Evolutionary conservation across 2,888 invertebrate species (phyloP).

Genomic region (Phorcus lineatus): DNA sequence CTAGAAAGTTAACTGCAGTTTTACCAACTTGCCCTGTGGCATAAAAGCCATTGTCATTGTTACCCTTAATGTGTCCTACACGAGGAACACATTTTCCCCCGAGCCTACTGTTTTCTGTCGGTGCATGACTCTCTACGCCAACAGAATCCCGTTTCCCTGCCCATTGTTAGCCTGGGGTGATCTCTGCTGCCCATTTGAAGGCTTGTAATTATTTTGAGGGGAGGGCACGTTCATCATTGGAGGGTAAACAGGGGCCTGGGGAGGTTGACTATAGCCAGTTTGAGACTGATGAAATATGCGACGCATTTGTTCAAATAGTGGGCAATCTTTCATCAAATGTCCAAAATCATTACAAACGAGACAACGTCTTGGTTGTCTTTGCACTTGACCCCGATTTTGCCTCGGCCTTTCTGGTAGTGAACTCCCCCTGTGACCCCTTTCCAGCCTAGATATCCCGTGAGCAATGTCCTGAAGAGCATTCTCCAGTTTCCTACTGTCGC

Average conservation of each 20-base stretch:
- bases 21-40: neutral
- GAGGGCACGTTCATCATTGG: neutral
- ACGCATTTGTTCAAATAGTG: neutral
- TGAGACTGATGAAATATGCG: neutral
- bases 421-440: neutral
- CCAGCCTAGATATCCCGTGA: neutral
- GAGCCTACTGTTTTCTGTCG: neutral
- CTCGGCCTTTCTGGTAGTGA: neutral
- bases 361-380: neutral
- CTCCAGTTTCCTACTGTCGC: neutral
- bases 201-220: neutral
- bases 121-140: neutral
- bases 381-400: neutral
- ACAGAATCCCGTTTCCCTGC: constrained; percentile 22
- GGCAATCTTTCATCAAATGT: constrained; percentile 12
- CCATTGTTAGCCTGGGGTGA: neutral
- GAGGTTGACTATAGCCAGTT: neutral
- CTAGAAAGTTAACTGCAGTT: constrained; percentile 23
- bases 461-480: neutral
- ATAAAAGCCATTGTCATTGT: constrained; percentile 16
- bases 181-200: neutral
- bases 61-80: neutral
- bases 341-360: neutral
- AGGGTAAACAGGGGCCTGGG: neutral
- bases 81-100: neutral